Conservation (phyloP, 2,797 vertebrate genomes). For the Myotis findleyi region DNA sequence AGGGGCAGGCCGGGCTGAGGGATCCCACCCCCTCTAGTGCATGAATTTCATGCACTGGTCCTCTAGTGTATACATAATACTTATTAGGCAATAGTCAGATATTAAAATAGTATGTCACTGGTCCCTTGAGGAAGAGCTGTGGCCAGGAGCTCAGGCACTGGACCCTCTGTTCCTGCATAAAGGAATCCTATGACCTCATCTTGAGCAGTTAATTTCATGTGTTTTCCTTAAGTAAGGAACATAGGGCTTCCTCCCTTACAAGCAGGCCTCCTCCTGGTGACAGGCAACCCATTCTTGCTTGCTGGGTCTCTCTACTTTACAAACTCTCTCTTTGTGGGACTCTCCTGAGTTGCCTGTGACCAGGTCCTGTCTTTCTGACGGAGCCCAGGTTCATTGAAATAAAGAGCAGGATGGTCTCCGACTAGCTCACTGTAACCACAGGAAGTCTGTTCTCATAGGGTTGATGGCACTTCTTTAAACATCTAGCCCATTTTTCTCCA, state of each 20-base stretch:
- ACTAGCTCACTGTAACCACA: not conserved
- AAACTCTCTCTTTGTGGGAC: not conserved
- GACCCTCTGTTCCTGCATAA: too few species aligned
- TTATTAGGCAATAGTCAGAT: too few species aligned
- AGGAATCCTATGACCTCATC: too few species aligned
- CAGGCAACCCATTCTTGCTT: not conserved
- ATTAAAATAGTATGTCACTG: too few species aligned
- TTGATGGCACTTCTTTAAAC: not conserved
- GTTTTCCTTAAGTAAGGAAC: not conserved
- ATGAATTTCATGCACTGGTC: too few species aligned
- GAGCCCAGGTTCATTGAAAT: not conserved
- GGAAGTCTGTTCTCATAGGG: not conserved
- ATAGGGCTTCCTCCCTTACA: not conserved
- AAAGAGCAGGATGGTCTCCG: rapidly evolving
- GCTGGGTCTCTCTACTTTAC: not conserved
- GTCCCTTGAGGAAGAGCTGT: too few species aligned
- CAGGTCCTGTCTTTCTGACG: not conserved
- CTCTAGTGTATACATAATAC: too few species aligned
- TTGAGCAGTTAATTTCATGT: not conserved
- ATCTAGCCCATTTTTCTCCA: not conserved
- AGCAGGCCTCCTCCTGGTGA: not conserved
- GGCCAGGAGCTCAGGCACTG: too few species aligned
- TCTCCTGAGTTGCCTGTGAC: not conserved
- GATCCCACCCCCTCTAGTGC: too few species aligned
- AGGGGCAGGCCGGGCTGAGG: too few species aligned